phyloP scores from a whole-genome alignment of 35 echinoderm and acorn worm genomes.

The Chiridota heheva region DNA sequence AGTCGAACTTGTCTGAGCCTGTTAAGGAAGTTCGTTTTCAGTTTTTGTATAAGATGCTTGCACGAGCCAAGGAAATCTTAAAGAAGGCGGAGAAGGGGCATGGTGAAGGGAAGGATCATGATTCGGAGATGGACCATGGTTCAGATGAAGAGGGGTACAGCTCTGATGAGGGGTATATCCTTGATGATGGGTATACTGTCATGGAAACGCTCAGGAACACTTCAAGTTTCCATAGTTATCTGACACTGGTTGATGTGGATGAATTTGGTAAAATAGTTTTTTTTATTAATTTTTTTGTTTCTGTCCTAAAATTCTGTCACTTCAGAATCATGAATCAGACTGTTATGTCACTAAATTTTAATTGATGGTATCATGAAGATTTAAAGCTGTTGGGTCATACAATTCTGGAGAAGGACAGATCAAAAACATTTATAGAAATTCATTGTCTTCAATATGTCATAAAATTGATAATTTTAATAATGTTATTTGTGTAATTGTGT shows the following conservation, averaged over 20 bases:
- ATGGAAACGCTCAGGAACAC: slow-evolving; percentile 49
- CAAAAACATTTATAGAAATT: too few relatives aligned
- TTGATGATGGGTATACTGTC: slow-evolving; percentile 61
- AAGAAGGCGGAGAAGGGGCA: not conserved
- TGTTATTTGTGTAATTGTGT: too few relatives aligned
- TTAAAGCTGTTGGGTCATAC: not conserved
- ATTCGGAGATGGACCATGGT: not conserved
- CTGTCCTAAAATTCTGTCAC: not conserved
- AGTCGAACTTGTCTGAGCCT: slow-evolving; percentile 12
- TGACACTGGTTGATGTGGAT: slow-evolving; percentile 70
- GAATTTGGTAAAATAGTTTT: slow-evolving; percentile 28
- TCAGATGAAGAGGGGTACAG: slow-evolving; percentile 63
- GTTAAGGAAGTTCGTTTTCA: not conserved
- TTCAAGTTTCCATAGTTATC: slow-evolving; percentile 67
- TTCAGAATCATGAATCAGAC: not conserved
- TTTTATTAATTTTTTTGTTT: not conserved
- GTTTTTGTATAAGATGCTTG: slow-evolving; percentile 42
- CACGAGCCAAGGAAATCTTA: slow-evolving; percentile 1
- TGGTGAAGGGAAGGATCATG: not conserved
- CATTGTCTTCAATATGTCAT: too few relatives aligned
- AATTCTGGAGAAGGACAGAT: not conserved
- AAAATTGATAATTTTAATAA: too few relatives aligned
- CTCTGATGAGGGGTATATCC: slow-evolving; percentile 33
- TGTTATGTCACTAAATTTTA: not conserved
- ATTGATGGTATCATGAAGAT: not conserved